A percentile compares a stretch with the other conserved stretches of the same genome.
phyloP scores from a whole-genome alignment of 2,888 invertebrate genomes.

The Calliscelio sp. region DNA sequence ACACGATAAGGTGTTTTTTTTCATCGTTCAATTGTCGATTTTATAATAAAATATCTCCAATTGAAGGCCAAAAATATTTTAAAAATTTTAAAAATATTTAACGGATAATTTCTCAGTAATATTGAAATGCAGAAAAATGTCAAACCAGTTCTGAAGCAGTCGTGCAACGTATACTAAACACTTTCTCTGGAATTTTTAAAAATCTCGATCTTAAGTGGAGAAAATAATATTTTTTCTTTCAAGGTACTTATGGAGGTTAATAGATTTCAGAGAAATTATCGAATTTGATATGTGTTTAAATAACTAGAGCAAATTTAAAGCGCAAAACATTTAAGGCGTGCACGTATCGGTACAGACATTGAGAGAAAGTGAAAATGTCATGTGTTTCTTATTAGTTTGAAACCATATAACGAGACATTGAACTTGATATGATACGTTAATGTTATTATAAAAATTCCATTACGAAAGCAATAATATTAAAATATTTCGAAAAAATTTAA shows the following conservation, averaged over 20 bases:
- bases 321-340: too few relatives aligned
- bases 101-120: conserved; percentile 1
- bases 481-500: too few relatives aligned
- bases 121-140: conserved; percentile 1
- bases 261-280: conserved; percentile 36
- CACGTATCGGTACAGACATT: too few relatives aligned
- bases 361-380: too few relatives aligned
- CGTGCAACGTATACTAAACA: conserved; percentile 34
- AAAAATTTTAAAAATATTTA: conserved; percentile 4
- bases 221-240: conserved; percentile 53
- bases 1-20: background rate
- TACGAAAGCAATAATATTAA: too few relatives aligned
- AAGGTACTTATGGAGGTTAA: conserved; percentile 38
- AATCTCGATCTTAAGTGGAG: conserved; percentile 36
- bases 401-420: too few relatives aligned
- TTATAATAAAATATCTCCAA: background rate
- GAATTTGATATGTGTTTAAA: conserved; percentile 27
- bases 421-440: too few relatives aligned
- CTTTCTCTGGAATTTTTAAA: conserved; percentile 50
- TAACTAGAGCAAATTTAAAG: too few relatives aligned
- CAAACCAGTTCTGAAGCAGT: conserved; percentile 27
- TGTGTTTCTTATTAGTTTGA: too few relatives aligned
- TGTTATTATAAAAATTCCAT: too few relatives aligned
- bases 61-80: background rate
- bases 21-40: background rate